A percentile compares a stretch with the other conserved stretches of the same genome.
Conservation (phyloP, 2,113 vertebrate species). For the Mystacornis crossleyi region DNA sequence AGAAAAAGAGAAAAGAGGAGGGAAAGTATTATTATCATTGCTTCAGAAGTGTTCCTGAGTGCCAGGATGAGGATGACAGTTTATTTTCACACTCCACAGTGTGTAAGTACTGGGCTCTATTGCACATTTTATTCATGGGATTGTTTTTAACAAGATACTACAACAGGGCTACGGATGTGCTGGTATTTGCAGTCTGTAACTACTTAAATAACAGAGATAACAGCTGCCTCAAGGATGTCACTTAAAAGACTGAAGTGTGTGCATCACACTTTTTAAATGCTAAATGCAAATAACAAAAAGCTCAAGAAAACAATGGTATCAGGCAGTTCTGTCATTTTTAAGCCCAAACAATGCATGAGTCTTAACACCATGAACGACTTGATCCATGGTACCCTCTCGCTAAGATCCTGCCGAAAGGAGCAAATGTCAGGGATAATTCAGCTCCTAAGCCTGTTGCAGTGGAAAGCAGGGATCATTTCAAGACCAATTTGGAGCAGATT, state of each 20-base stretch:
- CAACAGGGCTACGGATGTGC: fast-evolving
- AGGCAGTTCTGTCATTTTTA: constrained; percentile 15
- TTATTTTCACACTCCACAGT: not conserved
- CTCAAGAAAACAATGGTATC: constrained; percentile 3
- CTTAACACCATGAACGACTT: not conserved
- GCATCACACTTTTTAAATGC: not conserved
- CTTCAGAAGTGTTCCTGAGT: not conserved
- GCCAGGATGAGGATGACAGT: not conserved
- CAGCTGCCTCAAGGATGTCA: not conserved
- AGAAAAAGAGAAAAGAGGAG: not conserved
- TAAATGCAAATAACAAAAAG: not conserved
- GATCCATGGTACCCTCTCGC: not conserved
- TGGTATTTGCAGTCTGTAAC: not conserved
- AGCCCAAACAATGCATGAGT: not conserved
- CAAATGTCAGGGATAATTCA: constrained; percentile 39
- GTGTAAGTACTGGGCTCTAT: not conserved
- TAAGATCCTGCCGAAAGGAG: constrained; percentile 6
- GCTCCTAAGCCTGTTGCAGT: not conserved
- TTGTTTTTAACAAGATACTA: not conserved
- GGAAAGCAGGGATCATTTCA: constrained; percentile 54
- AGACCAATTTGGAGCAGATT: constrained; percentile 62
- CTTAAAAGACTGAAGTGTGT: not conserved
- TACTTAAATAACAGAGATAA: not conserved
- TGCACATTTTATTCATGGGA: not conserved
- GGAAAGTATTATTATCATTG: not conserved